Conservation (phyloP, 2,888 invertebrate species). For the Meghimatium bilineatum region DNA sequence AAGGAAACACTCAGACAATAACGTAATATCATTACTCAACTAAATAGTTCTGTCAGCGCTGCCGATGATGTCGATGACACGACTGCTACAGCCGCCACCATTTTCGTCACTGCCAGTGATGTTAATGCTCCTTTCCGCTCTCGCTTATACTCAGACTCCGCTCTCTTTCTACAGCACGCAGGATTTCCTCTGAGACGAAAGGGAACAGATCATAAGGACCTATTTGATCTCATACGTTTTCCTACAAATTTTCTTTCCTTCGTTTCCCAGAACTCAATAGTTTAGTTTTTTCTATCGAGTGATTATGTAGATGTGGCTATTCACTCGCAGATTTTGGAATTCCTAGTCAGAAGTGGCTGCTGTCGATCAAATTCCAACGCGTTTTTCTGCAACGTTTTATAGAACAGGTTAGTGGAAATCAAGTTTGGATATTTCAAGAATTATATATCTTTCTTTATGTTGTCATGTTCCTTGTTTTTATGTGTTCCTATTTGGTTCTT, state of each 20-base stretch:
- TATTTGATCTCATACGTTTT: background rate
- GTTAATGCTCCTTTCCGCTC: background rate
- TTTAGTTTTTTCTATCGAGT: background rate
- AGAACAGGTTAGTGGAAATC: background rate
- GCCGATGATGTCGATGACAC: background rate
- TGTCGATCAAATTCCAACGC: background rate
- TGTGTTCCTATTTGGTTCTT: background rate
- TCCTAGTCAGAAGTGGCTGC: background rate
- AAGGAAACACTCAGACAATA: background rate
- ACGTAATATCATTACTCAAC: background rate
- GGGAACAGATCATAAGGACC: background rate
- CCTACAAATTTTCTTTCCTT: background rate
- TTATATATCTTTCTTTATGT: background rate
- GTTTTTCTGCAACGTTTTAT: background rate
- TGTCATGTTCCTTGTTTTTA: background rate
- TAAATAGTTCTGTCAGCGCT: background rate
- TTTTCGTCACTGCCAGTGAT: background rate
- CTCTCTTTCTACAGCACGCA: constrained; percentile 1
- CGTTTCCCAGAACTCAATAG: background rate
- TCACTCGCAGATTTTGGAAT: background rate
- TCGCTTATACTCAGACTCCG: background rate
- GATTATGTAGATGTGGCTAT: background rate
- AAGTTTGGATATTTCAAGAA: too few relatives aligned
- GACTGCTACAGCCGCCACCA: background rate
- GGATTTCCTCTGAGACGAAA: background rate